Evolutionary conservation across 2,888 invertebrate species (phyloP), one percentile per base, ranked within the genome.

Genomic region (Acronicta alni): DNA sequence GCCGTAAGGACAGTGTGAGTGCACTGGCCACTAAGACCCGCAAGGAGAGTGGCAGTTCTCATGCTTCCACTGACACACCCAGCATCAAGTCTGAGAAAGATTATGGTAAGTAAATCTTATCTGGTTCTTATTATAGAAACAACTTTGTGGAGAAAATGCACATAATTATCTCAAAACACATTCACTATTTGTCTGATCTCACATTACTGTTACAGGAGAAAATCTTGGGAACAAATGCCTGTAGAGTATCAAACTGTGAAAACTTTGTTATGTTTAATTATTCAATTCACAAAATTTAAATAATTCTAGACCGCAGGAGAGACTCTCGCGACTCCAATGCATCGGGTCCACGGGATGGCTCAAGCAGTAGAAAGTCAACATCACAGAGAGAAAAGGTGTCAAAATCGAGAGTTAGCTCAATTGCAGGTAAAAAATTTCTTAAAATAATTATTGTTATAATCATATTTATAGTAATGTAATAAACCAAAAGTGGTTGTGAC

Each of bases 291-390:
- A 10, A 30, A 30, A 30, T 30, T 1, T 30, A 10, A 10, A 1
- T 30, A 9, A 3, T 58, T 56, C 2, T 59, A 91, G 94, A 94
- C 71, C 88, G 92, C 2, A 83, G 94, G 72, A 80, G 94, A 62
- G 94, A 94, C 70, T 94, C 94, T 0, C 83, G 94, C 14, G 94
- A 94, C 69, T 94, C 94, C 0, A 94, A 94, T 63, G 93, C 94
- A 0, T 94, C 94, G 0, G 93, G 94, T 0, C 90, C 94, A 1
- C 84, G 90, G 20, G 94, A 94, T 12, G 79, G 85, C 55, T 86
- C 92, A 0, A 82, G 80, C n/a, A 88, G 86, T 57, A 84, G 90
- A 60, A 93, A 93, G 67, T 92, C 93, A 4, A 84, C 84, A 10
- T 88, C 92, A 15, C 90, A 92, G 49, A 86, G 86, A 54, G 93